phyloP scores from a whole-genome alignment of 1,140 invertebrate genomes.

The Atta texana region DNA sequence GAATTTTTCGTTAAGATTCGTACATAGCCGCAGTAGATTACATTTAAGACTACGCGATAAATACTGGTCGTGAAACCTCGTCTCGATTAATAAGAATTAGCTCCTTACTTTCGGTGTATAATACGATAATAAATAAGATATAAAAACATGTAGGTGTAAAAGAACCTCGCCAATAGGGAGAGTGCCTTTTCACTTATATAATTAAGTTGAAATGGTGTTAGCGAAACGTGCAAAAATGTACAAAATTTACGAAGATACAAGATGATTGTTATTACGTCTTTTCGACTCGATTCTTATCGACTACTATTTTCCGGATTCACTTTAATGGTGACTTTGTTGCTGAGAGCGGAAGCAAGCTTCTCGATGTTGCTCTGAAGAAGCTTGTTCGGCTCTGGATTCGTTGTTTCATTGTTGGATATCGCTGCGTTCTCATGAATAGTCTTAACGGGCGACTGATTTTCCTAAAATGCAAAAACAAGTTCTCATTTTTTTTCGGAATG shows the following conservation, averaged over 20 bases:
- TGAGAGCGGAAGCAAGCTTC: conserved; percentile 81
- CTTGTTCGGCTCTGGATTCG: conserved; percentile 70
- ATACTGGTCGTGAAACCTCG: conserved; percentile 63
- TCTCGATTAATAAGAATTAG: conserved; percentile 69
- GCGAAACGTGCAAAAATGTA: conserved; percentile 75
- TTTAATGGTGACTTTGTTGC: conserved; percentile 85
- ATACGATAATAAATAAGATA: conserved; percentile 77
- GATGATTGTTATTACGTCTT: conserved; percentile 60
- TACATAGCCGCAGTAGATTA: conserved; percentile 71
- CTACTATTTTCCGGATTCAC: conserved; percentile 82
- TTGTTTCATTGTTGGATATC: conserved; percentile 64
- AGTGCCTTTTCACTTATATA: conserved; percentile 66
- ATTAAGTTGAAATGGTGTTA: conserved; percentile 63
- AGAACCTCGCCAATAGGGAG: conserved; percentile 71
- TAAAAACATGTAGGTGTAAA: conserved; percentile 74
- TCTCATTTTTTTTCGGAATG: neutral
- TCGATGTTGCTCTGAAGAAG: conserved; percentile 79
- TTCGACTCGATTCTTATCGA: conserved; percentile 79
- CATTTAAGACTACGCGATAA: conserved; percentile 70
- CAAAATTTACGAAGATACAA: conserved; percentile 73
- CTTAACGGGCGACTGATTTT: conserved; percentile 58
- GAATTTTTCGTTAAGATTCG: conserved; percentile 62
- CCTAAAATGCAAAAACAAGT: conserved; percentile 58
- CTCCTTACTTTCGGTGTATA: conserved; percentile 62
- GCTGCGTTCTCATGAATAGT: conserved; percentile 61